A percentile compares a stretch with the other conserved stretches of the same genome.
Conservation (phyloP, 2,888 invertebrate species). For the Phyllotreta cruciferae region DNA sequence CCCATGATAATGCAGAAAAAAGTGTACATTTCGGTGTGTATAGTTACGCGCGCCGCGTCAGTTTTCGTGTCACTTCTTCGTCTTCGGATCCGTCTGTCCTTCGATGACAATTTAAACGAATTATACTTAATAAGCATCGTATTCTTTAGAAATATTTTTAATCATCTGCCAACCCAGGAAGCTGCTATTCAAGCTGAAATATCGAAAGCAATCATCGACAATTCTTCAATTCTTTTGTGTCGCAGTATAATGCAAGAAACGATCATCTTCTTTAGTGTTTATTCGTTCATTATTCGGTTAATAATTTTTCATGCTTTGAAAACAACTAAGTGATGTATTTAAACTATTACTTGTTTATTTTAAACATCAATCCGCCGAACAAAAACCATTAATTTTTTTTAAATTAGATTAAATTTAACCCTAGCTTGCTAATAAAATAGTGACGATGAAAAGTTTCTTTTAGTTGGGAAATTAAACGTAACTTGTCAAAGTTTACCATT, state of each 20-base stretch:
- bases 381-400: too few species aligned
- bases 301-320: too few species aligned
- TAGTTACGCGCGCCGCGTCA: slow-evolving; percentile 11
- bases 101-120: slow-evolving; percentile 45
- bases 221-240: slow-evolving; percentile 16
- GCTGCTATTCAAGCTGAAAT: slow-evolving; percentile 24
- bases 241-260: not conserved
- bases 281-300: too few species aligned
- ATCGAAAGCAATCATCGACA: slow-evolving; percentile 19
- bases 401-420: too few species aligned
- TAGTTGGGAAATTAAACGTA: slow-evolving; percentile 33
- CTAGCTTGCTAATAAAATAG: slow-evolving; percentile 5
- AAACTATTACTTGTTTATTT: too few species aligned
- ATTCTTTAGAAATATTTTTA: slow-evolving; percentile 35
- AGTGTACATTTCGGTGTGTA: slow-evolving; percentile 39
- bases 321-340: too few species aligned
- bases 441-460: slow-evolving; percentile 30
- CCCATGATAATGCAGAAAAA: slow-evolving; percentile 58
- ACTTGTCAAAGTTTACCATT: slow-evolving; percentile 42
- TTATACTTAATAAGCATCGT: slow-evolving; percentile 40
- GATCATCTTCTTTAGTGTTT: too few species aligned
- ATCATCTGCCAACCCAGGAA: slow-evolving; percentile 28
- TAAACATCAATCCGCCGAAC: too few species aligned
- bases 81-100: slow-evolving; percentile 43
- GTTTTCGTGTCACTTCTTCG: slow-evolving; percentile 46